A percentile compares a stretch with the other conserved stretches of the same genome.
Conservation (phyloP, 2,113 vertebrate genomes). For the Oenanthe oenanthe region DNA sequence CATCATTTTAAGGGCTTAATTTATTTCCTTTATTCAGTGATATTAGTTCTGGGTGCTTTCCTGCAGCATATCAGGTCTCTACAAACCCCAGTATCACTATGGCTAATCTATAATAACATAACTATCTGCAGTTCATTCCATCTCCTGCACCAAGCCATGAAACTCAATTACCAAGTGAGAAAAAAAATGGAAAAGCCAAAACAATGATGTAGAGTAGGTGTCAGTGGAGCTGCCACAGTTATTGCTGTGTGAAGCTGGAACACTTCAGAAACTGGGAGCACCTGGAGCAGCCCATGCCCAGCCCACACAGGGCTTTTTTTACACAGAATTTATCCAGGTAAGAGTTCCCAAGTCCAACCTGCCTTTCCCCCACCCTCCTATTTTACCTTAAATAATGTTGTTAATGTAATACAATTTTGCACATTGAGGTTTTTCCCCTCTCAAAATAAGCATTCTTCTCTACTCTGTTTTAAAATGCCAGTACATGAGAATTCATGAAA, state of each 20-base stretch:
- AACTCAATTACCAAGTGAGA: slow-evolving; percentile 48
- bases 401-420: not conserved
- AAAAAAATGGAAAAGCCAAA: not conserved
- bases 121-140: slow-evolving; percentile 20
- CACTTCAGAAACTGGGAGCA: not conserved
- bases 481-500: not conserved
- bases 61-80: slow-evolving; percentile 4
- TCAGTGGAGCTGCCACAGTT: not conserved
- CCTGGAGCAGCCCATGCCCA: not conserved
- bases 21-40: slow-evolving; percentile 24
- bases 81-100: slow-evolving; percentile 6
- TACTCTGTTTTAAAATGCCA: not conserved
- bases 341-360: not conserved
- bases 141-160: slow-evolving; percentile 21
- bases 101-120: slow-evolving; percentile 37
- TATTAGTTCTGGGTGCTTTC: slow-evolving; percentile 30
- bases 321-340: not conserved
- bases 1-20: slow-evolving; percentile 30
- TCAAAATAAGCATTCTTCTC: not conserved
- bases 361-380: not conserved
- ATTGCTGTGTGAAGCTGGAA: not conserved
- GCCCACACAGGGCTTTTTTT: not conserved
- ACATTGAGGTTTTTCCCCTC: not conserved
- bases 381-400: not conserved
- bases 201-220: not conserved